Evolutionary conservation across 2,113 vertebrate species (phyloP).

Genomic region (Cottus gobio): DNA sequence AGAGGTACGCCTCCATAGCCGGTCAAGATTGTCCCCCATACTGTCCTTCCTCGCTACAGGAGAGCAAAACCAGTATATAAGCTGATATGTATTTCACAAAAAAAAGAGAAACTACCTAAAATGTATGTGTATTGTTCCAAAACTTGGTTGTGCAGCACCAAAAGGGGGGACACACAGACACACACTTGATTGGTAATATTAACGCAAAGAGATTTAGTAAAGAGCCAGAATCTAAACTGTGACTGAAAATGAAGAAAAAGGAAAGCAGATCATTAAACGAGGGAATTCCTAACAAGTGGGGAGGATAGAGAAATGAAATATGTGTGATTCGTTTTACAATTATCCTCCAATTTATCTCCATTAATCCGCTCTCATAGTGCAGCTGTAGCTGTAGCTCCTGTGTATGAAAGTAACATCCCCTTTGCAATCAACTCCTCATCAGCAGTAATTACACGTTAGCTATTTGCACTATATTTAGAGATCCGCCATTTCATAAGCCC

Average conservation of each 20-base stretch:
- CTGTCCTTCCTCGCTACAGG: not conserved
- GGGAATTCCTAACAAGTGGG: slow-evolving; percentile 60
- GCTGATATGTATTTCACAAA: slow-evolving; percentile 32
- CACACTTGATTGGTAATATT: not conserved
- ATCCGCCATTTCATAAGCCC: slow-evolving; percentile 69
- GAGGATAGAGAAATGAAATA: slow-evolving; percentile 64
- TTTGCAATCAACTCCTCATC: slow-evolving; percentile 82
- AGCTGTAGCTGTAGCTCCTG: slow-evolving; percentile 61
- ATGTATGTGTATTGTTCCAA: not conserved
- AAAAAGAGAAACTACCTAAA: not conserved
- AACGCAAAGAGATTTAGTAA: not conserved
- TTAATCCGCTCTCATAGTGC: slow-evolving; percentile 63
- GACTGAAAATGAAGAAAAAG: slow-evolving; percentile 16
- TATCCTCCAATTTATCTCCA: slow-evolving; percentile 73
- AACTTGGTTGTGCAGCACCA: not conserved
- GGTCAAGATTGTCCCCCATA: slow-evolving; percentile 15
- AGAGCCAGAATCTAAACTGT: slow-evolving; percentile 4
- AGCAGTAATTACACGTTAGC: slow-evolving; percentile 80
- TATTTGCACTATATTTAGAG: slow-evolving; percentile 78
- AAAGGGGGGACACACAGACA: not conserved
- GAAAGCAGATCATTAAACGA: slow-evolving; percentile 38
- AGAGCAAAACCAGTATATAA: not conserved
- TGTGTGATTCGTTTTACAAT: slow-evolving; percentile 73
- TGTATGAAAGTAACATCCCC: slow-evolving; percentile 68
- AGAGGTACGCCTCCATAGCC: slow-evolving; percentile 72